Conservation (phyloP, 2,797 vertebrate genomes). For the Myripristis murdjan region DNA sequence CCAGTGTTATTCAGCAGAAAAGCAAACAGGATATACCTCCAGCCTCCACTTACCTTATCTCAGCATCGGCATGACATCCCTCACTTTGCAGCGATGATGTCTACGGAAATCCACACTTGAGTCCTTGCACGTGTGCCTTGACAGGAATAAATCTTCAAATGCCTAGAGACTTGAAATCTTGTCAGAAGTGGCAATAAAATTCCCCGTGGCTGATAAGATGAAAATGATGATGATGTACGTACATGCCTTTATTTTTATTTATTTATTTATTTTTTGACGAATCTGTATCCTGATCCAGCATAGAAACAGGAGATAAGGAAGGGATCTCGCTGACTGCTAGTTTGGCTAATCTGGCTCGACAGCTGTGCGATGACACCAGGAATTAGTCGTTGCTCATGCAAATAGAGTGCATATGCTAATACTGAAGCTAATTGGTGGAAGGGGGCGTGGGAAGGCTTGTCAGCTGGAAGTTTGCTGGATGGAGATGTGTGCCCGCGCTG, state of each 20-base stretch:
- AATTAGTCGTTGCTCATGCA: conserved; percentile 80
- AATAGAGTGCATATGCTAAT: conserved; percentile 79
- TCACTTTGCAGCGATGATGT: conserved; percentile 15
- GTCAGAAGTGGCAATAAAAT: not conserved
- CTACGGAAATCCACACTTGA: conserved; percentile 19
- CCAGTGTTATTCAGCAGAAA: conserved; percentile 17
- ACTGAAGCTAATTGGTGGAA: conserved; percentile 73
- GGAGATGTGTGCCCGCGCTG: conserved; percentile 49
- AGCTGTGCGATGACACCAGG: conserved; percentile 79
- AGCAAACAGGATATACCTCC: conserved; percentile 62
- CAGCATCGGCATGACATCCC: not conserved
- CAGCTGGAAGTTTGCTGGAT: conserved; percentile 64
- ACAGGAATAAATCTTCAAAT: conserved; percentile 2
- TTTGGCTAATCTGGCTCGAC: conserved; percentile 75
- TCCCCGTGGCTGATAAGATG: conserved; percentile 14
- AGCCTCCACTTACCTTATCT: conserved; percentile 29
- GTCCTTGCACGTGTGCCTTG: not conserved
- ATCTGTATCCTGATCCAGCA: conserved; percentile 37
- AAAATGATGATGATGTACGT: not conserved
- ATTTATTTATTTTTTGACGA: conserved; percentile 8
- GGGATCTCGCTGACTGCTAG: conserved; percentile 61
- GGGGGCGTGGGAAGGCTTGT: conserved; percentile 42
- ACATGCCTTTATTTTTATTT: conserved; percentile 24
- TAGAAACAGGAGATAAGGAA: conserved; percentile 48
- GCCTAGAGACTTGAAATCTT: conserved; percentile 9